phyloP scores from a whole-genome alignment of 2,888 invertebrate species.

The Noctuana brunneofusca region DNA sequence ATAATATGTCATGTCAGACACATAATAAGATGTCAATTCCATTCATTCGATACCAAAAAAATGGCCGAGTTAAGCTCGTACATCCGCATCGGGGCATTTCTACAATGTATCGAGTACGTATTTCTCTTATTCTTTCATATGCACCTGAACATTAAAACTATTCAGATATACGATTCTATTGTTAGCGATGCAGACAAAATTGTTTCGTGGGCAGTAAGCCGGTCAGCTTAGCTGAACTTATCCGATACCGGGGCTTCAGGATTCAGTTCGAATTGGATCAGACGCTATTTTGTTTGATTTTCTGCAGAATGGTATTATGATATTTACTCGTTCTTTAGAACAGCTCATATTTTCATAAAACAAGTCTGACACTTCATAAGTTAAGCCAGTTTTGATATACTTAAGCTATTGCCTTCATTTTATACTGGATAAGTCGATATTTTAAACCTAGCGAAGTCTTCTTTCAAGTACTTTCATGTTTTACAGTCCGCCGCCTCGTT shows the following conservation, averaged over 20 bases:
- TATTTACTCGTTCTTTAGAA: no score
- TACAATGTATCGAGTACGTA: no score
- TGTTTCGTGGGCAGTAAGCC: constrained; percentile 8
- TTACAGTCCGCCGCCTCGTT: constrained; percentile 20
- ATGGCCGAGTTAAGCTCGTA: no score
- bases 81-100: no score
- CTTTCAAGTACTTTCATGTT: constrained; percentile 17
- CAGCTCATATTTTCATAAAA: no score
- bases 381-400: no score
- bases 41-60: no score
- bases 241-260: background rate
- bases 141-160: background rate
- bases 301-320: background rate
- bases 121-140: no score
- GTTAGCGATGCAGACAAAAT: constrained; percentile 10
- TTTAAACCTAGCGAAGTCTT: constrained; percentile 12
- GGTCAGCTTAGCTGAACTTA: constrained; percentile 2
- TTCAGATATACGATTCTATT: background rate
- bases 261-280: background rate
- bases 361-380: no score
- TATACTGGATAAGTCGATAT: constrained; percentile 14
- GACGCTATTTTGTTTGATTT: background rate
- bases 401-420: background rate
- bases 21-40: no score
- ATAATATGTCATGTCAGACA: no score